These are phyloP conservation scores for Stegana nigrithorax DNA, from an alignment of 2,888 invertebrate genomes.

Conservation along the genomic window DNA sequence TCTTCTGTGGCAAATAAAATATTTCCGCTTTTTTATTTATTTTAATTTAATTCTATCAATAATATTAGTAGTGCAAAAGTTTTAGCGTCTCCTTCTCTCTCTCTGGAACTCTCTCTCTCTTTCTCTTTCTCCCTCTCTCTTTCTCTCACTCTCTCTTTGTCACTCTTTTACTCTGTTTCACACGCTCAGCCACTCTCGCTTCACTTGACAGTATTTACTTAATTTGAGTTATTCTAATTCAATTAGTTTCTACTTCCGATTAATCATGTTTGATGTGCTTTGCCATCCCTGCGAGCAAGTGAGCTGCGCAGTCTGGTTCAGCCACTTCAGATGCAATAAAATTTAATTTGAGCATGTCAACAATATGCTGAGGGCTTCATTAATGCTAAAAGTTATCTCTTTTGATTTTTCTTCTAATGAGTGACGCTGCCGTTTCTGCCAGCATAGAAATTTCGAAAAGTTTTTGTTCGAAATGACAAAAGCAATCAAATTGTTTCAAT, in stretches of 20 bases:
- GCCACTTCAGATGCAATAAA: background rate
- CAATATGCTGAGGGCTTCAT: background rate
- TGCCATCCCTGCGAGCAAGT: conserved; percentile 10
- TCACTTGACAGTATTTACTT: conserved; percentile 50
- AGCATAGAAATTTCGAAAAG: too few species aligned
- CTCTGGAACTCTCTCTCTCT: background rate
- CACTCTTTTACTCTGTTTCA: background rate
- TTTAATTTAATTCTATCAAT: conserved; percentile 43
- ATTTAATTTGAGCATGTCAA: background rate
- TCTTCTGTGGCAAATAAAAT: conserved; percentile 48
- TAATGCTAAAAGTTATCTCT: too few species aligned
- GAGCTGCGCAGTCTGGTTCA: background rate
- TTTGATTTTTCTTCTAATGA: too few species aligned
- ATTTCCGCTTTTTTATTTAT: conserved; percentile 27
- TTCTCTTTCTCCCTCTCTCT: background rate
- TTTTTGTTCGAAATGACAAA: too few species aligned
- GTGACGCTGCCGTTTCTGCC: too few species aligned
- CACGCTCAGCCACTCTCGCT: too few species aligned
- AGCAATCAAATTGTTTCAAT: too few species aligned
- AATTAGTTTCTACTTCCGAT: conserved; percentile 54
- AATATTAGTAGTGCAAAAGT: conserved; percentile 38
- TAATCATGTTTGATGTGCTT: conserved; percentile 42
- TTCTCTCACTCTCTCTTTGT: conserved; percentile 3
- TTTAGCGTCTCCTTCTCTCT: conserved; percentile 19
- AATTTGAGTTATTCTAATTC: conserved; percentile 61